phyloP scores from a whole-genome alignment of 1,140 invertebrate genomes.

The roundworm (Caenorhabditis elegans) region WBcel235 BX284604.4:17481001-17481500 shows the following conservation, averaged over 20 bases:
- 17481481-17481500: constrained; percentile 73
- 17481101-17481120: too few species aligned
- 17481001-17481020: too few species aligned
- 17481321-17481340: constrained; percentile 75
- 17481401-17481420: too few species aligned
- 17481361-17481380: constrained; percentile 76
- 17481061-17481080: too few species aligned
- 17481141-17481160: constrained; percentile 55
- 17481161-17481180: constrained; percentile 70
- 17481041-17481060: too few species aligned
- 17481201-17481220: constrained; percentile 65
- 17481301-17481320: constrained; percentile 73
- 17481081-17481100: too few species aligned
- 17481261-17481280: constrained; percentile 70
- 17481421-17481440: too few species aligned
- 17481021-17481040: too few species aligned
- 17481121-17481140: too few species aligned
- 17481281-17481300: constrained; percentile 73
- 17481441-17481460: too few species aligned
- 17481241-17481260: constrained; percentile 68
- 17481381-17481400: constrained; percentile 70
- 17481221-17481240: constrained; percentile 69
- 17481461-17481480: constrained; percentile 72
- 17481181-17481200: constrained; percentile 68
- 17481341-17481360: constrained; percentile 74